Evolutionary conservation across 2,797 vertebrate genomes (phyloP).

Genomic region (Podarcis siculus): DNA sequence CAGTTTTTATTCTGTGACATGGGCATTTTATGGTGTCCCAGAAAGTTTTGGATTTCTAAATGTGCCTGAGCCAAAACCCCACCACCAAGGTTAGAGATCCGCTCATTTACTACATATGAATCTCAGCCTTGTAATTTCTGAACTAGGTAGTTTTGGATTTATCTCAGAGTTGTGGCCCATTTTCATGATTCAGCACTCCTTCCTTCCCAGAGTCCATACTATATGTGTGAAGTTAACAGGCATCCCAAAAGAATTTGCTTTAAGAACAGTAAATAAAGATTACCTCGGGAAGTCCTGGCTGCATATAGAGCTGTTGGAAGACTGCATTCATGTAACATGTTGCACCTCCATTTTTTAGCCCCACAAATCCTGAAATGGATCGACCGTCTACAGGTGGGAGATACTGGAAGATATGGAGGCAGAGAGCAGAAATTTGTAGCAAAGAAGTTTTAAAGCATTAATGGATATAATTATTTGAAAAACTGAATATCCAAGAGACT

Average conservation of each 20-base stretch:
- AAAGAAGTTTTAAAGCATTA: background rate
- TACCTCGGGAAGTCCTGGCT: conserved; percentile 97
- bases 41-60: too few relatives aligned
- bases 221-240: background rate
- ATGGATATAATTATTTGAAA: background rate
- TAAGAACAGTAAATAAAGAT: conserved; percentile 18
- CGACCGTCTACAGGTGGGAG: conserved; percentile 97
- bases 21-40: too few relatives aligned
- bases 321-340: conserved; percentile 99
- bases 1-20: too few relatives aligned
- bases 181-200: background rate
- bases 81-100: too few relatives aligned
- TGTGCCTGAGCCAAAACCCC: too few relatives aligned
- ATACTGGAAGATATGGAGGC: conserved; percentile 79
- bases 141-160: background rate
- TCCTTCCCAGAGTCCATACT: background rate
- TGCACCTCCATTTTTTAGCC: conserved; percentile 96
- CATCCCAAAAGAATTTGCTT: background rate
- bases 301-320: conserved; percentile 99
- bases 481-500: background rate
- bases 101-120: background rate
- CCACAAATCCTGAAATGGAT: conserved; percentile 94
- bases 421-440: conserved; percentile 21
- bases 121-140: background rate
- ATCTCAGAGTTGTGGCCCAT: background rate